Base-by-base conservation (phyloP, 2,888 invertebrate genomes). In the Leptopilina myrica region DNA sequence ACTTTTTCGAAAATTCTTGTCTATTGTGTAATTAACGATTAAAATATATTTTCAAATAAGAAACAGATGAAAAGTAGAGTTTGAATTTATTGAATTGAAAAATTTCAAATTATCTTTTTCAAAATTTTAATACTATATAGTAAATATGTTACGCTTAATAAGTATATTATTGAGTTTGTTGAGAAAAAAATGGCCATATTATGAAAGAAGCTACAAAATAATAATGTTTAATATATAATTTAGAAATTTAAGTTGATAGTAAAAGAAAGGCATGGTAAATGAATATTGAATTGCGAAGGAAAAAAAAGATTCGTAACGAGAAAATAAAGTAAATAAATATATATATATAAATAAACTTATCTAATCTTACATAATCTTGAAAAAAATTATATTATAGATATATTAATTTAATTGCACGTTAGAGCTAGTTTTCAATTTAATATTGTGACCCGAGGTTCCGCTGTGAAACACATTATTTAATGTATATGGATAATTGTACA, bases 401-500 rank as follows among this genome's bases (percentile, higher is more conserved):
- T 40, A 73, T 49, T 73, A 56, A 56, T 56, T 59, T 33, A 73
- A 73, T 40, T 73, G 73, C 73, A 73, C 73, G n/a, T 73, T 59
- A 73, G 56, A 56, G 56, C 73, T 73, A 59, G 56, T 73, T 73
- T 73, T 56, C 33, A 73, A 56, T 73, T 73, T 26, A 73, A 20
- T 73, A 73, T 77, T 78, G 76, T 77, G 78, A 81, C 67, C 78
- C 49, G 49, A 62, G 82, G 73, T 82, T 80, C 40, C 33, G 73
- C 73, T 73, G 73, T 73, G 56, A 73, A 73, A 78, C 78, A 78
- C 78, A 75, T 77, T 82, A 83, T 79, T 80, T 79, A 80, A 82
- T 82, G 81, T 83, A 83, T 82, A 83, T 83, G 80, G 80, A 78
- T 82, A 78, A 83, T 80, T 86, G 85, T 86, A 85, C 84, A 85